Evolutionary conservation across 53 echinoderm and acorn worm species (phyloP).

Genomic region (Luidia sarsii): DNA sequence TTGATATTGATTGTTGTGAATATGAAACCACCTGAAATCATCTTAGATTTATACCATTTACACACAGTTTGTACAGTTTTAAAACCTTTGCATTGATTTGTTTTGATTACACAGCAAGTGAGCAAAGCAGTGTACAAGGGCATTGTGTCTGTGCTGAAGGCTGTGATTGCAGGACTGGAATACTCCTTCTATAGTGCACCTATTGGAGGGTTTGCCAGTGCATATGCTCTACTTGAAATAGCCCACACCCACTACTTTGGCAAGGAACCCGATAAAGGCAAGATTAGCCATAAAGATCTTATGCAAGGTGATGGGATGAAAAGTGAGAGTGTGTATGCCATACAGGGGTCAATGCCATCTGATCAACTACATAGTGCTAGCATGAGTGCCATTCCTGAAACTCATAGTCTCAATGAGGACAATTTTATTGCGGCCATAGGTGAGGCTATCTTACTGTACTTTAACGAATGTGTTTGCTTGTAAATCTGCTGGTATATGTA

Average conservation of each 20-base stretch:
- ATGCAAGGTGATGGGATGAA: slow-evolving; percentile 45
- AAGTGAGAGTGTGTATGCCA: slow-evolving; percentile 49
- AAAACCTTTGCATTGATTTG: no score
- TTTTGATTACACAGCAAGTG: slow-evolving; percentile 68
- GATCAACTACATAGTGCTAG: slow-evolving; percentile 56
- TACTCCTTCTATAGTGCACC: slow-evolving; percentile 83
- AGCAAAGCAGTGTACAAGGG: slow-evolving; percentile 96
- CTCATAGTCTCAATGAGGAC: slow-evolving; percentile 86
- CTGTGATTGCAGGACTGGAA: slow-evolving; percentile 88
- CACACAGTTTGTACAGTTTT: no score
- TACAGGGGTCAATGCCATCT: slow-evolving; percentile 57
- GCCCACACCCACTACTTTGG: slow-evolving; percentile 98
- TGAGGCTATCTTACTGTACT: no score
- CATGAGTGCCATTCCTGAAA: slow-evolving; percentile 71
- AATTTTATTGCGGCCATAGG: slow-evolving; percentile 96
- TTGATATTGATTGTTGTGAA: no score
- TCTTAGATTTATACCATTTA: no score
- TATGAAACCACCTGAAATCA: no score
- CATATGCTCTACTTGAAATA: slow-evolving; percentile 90
- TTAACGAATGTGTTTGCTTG: no score
- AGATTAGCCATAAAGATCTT: slow-evolving; percentile 35
- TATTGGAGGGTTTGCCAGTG: slow-evolving; percentile 93
- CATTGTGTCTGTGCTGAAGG: slow-evolving; percentile 84
- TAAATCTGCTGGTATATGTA: no score
- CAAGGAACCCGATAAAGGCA: slow-evolving; percentile 78